Base-by-base conservation (phyloP, 1,140 invertebrate species). In the Drosophila tsacasi region DNA sequence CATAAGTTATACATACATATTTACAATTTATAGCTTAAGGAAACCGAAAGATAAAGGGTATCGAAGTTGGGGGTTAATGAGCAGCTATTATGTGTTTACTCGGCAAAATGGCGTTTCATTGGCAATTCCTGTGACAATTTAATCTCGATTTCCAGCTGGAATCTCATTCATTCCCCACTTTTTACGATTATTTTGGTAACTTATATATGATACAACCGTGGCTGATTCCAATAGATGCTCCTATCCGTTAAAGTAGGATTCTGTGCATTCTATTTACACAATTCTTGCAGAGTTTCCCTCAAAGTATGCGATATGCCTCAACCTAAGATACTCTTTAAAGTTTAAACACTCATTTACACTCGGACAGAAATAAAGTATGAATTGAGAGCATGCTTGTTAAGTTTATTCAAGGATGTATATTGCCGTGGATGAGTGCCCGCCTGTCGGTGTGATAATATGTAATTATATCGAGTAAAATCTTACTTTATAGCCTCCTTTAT, bases 261-360 rank as follows among this genome's bases (percentile, higher is more conserved):
- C 64, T 77, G 64, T 78, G 52, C 75, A 57, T 44, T 69, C 63
- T 77, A 78, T 78, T 78, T 78, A 78, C 75, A 78, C 75, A 78
- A 69, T 78, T 78, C 57, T 73, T 61, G 71, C 67, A 52, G 49
- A 25, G 23, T 23, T 46, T n/a, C 8, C 19, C 19, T 57, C 39
- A 47, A 67, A 57, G 13, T 46, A 61, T 52, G 21, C 68, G 67
- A 74, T 74, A 73, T 74, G 71, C 54, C 23, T 30, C 67, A 72
- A 73, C 54, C 19, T 37, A 73, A 19, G 23, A 49, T 42, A 50
- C 23, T 42, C n/a, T n/a, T n/a, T n/a, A n/a, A n/a, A n/a, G n/a
- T n/a, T 60, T 50, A 32, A 79, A 49, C 54, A 62, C 79, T 50
- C 30, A 58, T 54, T 60, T 60, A 76, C 54, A 76, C 47, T 55